phyloP scores from a whole-genome alignment of 2,113 vertebrate genomes.

The Vimba vimba region DNA sequence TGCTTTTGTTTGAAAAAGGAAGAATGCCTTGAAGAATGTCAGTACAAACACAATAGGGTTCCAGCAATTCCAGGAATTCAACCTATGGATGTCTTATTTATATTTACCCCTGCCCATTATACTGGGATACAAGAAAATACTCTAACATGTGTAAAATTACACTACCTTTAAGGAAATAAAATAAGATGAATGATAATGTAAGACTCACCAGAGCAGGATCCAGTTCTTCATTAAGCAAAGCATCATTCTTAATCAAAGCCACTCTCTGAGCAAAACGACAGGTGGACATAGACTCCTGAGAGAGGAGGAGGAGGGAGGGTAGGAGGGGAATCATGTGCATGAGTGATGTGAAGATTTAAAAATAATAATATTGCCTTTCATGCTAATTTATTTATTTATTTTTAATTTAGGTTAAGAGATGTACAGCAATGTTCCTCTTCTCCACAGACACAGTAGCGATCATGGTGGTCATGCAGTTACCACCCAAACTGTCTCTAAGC shows the following conservation, averaged over 20 bases:
- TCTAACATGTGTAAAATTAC: too few species aligned
- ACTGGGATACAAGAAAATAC: too few species aligned
- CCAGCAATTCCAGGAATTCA: too few species aligned
- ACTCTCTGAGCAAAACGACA: conserved; percentile 96
- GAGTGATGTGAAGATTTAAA: neutral
- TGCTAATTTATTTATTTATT: neutral
- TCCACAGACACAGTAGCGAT: conserved; percentile 90
- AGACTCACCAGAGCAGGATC: conserved; percentile 89
- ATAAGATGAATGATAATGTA: neutral
- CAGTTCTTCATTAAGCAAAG: conserved; percentile 91
- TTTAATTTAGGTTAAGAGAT: neutral
- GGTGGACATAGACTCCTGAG: conserved; percentile 93
- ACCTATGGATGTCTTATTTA: too few species aligned
- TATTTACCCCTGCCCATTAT: too few species aligned
- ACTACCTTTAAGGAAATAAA: neutral
- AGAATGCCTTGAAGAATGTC: too few species aligned
- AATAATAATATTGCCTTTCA: neutral
- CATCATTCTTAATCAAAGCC: conserved; percentile 94
- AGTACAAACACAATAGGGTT: too few species aligned
- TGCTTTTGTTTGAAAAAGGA: too few species aligned
- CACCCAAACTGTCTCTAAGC: conserved; percentile 93
- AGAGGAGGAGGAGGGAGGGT: neutral
- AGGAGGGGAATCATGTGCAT: neutral
- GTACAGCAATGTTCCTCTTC: conserved; percentile 85
- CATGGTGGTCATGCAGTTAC: conserved; percentile 98